Evolutionary conservation across 2,797 vertebrate genomes (phyloP), one percentile per base, ranked within the genome.

Genomic region (Phaenicophaeus curvirostris): DNA sequence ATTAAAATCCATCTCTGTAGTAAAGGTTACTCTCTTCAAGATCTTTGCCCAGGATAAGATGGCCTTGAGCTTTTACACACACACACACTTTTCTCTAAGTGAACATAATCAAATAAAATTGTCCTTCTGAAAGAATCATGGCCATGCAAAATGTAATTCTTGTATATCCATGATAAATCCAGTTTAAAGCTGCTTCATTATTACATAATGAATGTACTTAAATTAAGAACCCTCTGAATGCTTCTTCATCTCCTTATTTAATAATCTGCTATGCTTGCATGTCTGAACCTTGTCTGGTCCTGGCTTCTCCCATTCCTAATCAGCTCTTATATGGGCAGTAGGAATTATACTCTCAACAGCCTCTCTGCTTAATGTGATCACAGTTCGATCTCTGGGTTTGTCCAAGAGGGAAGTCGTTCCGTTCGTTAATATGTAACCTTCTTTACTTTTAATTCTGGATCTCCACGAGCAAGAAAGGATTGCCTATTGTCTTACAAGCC

Each of bases 211-310:
- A 95, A 90, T 53, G 51, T 80, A 89, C 86, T 89, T 87, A 84
- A 91, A 41, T 96, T 94, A 92, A 93, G 86, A 95, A 94, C 46
- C 37, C 33, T 89, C 61, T 54, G 65, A 93, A 95, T 85, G 71
- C 55, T 79, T 59, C 88, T 93, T 93, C 95, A 94, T 95, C 86
- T 93, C 75, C 91, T 95, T 93, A 90, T 95, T 95, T 85, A 92
- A 95, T 94, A 96, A 96, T 79, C 81, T 85, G 75, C 84, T 77
- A 16, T 77, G 90, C 74, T 94, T 87, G 90, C 92, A 92, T 93
- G 92, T 94, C 95, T 96, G 92, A 94, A 93, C 44, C 74, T 93
- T 93, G 93, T 90, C 90, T 85, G 86, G 86, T 90, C 78, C 78
- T 72, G 75, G 57, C 37, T 85, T 95, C 93, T 90, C 68, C 88